A percentile compares a stretch with the other conserved stretches of the same genome.
Conservation (phyloP, 1,140 invertebrate species). For the Drosophila neocordata region DNA sequence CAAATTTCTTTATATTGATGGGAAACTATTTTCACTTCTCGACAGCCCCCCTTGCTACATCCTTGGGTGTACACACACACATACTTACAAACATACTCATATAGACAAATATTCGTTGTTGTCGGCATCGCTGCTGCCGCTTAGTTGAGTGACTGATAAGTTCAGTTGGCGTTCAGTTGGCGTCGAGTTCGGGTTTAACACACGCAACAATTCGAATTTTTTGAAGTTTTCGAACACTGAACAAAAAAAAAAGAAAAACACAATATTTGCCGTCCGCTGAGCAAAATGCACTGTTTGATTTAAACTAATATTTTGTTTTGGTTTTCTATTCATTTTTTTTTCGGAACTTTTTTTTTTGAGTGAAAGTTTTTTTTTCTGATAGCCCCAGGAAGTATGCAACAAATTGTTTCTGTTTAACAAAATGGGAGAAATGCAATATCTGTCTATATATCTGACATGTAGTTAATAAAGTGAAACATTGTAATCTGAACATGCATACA, state of each 20-base stretch:
- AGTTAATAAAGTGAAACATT: background rate
- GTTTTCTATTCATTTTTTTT: background rate
- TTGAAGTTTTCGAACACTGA: constrained; percentile 1
- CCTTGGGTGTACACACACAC: background rate
- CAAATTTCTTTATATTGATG: too few species aligned
- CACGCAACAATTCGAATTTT: constrained; percentile 44
- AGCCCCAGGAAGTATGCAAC: background rate
- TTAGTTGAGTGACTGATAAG: constrained; percentile 74
- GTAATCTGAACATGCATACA: too few species aligned
- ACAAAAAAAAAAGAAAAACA: background rate
- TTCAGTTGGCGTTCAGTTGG: constrained; percentile 76
- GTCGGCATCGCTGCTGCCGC: constrained; percentile 33
- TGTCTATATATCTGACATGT: too few species aligned
- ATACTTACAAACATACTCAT: constrained; percentile 5
- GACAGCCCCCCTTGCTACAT: background rate
- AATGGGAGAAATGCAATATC: background rate
- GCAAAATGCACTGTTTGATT: background rate
- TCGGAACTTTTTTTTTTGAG: constrained; percentile 14
- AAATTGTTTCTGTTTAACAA: background rate
- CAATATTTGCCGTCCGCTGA: background rate
- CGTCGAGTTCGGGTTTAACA: constrained; percentile 64
- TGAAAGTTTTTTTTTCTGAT: background rate
- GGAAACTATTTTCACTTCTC: too few species aligned
- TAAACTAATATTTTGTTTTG: background rate
- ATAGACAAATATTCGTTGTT: constrained; percentile 21